Evolutionary conservation across 2,113 vertebrate genomes (phyloP).

Genomic region (Gambusia holbrooki): DNA sequence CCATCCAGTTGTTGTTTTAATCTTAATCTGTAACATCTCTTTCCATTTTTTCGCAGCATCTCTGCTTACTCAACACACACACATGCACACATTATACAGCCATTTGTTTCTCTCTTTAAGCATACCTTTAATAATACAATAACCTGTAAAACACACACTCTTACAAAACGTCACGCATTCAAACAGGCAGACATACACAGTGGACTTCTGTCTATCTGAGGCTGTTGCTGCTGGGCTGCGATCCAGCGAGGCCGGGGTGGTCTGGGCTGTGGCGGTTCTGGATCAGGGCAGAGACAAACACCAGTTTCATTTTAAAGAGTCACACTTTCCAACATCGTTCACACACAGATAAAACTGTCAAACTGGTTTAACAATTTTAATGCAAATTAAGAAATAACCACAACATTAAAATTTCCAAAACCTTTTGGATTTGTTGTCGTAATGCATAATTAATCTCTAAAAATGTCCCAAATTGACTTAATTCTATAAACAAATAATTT

Average conservation of each 20-base stretch:
- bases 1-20: constrained; percentile 31
- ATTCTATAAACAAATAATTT: too few species aligned
- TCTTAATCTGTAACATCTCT: constrained; percentile 37
- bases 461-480: too few species aligned
- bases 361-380: not conserved
- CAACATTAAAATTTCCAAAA: not conserved
- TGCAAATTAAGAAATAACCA: not conserved
- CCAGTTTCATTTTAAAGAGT: too few species aligned
- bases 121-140: constrained; percentile 63
- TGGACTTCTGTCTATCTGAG: constrained; percentile 83
- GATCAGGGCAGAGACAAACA: not conserved
- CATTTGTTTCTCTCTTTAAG: constrained; percentile 32
- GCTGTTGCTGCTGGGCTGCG: constrained; percentile 95
- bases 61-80: constrained; percentile 21
- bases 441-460: too few species aligned
- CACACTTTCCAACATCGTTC: not conserved
- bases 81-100: constrained; percentile 14
- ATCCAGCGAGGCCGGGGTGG: constrained; percentile 89
- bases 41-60: constrained; percentile 12
- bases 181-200: constrained; percentile 39
- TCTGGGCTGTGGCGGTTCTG: constrained; percentile 98
- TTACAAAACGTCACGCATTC: constrained; percentile 55
- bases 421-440: too few species aligned
- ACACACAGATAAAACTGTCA: not conserved
- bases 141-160: constrained; percentile 56